A percentile compares a stretch with the other conserved stretches of the same genome.
phyloP scores from a whole-genome alignment of 2,113 vertebrate species.

The Chamaetylas fuelleborni region DNA sequence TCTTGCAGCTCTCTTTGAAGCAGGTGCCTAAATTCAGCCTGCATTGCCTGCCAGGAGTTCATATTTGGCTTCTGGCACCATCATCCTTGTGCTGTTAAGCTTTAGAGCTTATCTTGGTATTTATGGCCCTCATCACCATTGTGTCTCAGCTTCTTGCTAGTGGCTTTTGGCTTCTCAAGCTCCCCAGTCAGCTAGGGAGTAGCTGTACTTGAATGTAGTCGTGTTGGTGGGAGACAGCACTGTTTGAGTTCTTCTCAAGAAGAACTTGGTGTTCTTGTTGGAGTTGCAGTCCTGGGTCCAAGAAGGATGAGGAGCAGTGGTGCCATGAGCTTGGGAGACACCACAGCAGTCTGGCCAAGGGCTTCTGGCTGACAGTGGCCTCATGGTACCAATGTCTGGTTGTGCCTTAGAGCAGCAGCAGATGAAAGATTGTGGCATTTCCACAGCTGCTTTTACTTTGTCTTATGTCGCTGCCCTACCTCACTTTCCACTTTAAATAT shows the following conservation, averaged over 20 bases:
- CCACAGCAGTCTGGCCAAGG: background rate
- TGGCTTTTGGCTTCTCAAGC: background rate
- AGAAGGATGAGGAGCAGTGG: background rate
- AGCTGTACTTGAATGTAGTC: background rate
- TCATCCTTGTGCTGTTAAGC: background rate
- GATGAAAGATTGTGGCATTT: background rate
- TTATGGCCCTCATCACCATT: background rate
- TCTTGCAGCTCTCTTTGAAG: background rate
- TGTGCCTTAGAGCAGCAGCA: background rate
- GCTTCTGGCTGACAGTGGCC: background rate
- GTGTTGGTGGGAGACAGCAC: background rate
- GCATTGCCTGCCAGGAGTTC: background rate
- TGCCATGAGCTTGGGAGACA: background rate
- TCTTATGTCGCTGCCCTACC: background rate
- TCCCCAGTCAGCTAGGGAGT: background rate
- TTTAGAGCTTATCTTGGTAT: background rate
- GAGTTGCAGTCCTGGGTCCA: background rate
- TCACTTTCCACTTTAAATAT: background rate
- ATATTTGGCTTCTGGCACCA: background rate
- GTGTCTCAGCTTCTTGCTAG: background rate
- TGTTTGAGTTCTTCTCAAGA: accelerated
- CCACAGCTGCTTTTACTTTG: background rate
- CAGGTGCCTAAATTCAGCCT: background rate
- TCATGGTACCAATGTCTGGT: background rate
- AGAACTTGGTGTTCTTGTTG: background rate